Evolutionary conservation across 2,888 invertebrate species (phyloP).

Genomic region (Diabrotica balteata): DNA sequence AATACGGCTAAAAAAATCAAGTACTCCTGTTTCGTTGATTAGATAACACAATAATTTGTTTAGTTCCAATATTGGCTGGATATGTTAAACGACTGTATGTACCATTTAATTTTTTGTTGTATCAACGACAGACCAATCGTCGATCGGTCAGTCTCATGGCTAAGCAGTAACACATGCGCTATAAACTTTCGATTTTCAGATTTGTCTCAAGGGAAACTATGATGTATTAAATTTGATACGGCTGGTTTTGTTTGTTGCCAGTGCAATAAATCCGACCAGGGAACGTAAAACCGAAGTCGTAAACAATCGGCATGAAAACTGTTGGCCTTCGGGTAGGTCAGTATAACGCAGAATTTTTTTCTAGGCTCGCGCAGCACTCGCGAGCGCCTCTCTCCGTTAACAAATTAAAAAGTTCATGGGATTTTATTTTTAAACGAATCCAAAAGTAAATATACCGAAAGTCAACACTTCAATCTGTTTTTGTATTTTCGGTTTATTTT

Average conservation of each 20-base stretch:
- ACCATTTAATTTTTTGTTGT: neutral
- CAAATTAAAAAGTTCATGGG: constrained; percentile 16
- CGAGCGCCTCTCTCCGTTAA: constrained; percentile 5
- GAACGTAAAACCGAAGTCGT: constrained; percentile 13
- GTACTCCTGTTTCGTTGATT: no score
- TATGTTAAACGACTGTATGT: no score
- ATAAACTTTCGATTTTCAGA: constrained; percentile 6
- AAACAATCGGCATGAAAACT: constrained; percentile 31
- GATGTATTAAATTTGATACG: constrained; percentile 21
- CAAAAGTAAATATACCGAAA: constrained; percentile 13
- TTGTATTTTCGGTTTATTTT: constrained; percentile 26
- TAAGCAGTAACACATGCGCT: constrained; percentile 6
- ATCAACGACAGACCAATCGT: neutral
- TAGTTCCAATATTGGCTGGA: no score
- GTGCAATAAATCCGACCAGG: constrained; percentile 16
- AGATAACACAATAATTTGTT: no score
- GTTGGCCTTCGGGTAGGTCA: constrained; percentile 35
- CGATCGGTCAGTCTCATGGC: neutral
- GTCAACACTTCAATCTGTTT: constrained; percentile 24
- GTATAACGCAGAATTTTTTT: constrained; percentile 28
- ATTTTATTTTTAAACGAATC: constrained; percentile 16
- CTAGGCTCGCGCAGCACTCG: constrained; percentile 13
- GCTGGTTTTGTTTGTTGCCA: constrained; percentile 20
- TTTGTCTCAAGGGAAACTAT: constrained; percentile 20
- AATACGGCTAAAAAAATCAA: no score